Percentiles rank a stretch among this genome's conserved stretches.
phyloP scores from a whole-genome alignment of 2,797 vertebrate genomes.

The Ceyx erithaca region DNA sequence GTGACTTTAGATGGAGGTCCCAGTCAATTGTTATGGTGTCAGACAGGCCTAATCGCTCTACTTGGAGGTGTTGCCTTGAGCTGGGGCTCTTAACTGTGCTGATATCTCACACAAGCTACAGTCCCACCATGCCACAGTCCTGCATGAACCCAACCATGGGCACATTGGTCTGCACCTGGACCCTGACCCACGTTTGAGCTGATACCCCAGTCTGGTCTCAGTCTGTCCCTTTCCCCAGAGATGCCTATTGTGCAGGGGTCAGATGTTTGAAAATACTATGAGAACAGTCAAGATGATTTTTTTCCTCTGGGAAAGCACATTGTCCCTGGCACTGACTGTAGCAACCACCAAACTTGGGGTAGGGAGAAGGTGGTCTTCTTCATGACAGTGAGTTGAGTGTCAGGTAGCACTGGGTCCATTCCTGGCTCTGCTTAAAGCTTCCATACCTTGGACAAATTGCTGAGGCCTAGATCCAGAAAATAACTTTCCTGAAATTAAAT shows the following conservation, averaged over 20 bases:
- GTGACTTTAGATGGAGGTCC: not conserved
- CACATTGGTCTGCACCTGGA: not conserved
- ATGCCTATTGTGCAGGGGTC: not conserved
- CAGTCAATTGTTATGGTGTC: rapidly evolving
- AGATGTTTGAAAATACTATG: not conserved
- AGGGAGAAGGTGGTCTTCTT: not conserved
- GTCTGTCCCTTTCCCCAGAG: not conserved
- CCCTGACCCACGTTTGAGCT: not conserved
- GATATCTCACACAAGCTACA: not conserved
- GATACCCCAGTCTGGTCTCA: not conserved
- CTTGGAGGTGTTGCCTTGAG: not conserved
- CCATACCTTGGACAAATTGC: not conserved
- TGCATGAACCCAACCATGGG: not conserved
- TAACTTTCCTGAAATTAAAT: not conserved
- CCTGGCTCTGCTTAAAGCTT: not conserved
- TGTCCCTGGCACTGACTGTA: not conserved
- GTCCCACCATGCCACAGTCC: not conserved
- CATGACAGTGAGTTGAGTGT: not conserved
- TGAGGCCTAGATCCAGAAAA: not conserved
- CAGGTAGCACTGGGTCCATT: not conserved
- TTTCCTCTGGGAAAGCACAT: not conserved
- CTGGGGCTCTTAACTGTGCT: not conserved
- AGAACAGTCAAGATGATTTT: not conserved
- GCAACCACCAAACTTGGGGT: not conserved
- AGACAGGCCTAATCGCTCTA: not conserved